Evolutionary conservation across 1,140 invertebrate genomes (phyloP), one percentile per base, ranked within the genome.

Genomic region (Coelopa frigida): DNA sequence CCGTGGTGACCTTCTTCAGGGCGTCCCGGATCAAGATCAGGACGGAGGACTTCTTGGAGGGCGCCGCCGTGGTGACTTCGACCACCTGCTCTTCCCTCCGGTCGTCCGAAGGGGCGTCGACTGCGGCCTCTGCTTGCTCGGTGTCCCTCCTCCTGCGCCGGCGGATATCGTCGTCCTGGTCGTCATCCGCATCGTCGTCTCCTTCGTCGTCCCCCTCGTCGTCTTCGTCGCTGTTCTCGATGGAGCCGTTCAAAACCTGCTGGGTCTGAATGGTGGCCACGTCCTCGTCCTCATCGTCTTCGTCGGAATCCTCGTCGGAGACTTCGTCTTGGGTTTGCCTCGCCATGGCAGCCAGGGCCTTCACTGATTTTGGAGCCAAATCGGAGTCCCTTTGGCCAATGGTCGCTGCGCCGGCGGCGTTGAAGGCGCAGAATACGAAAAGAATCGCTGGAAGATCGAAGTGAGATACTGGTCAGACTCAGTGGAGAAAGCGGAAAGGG

Each of bases 21-120:
- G 62, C 62, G 42, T 66, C 62, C 14, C 62, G 62, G 20, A 66
- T 66, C 4, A 66, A 53, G 15, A 66, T 63, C 2, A 66, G 44
- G 12, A 66, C 62, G 4, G 45, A 43, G 0, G 62, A 57, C 18
- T 66, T 66, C 1, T 57, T 54, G 1, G 53, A 44, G 10, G 60
- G 52, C 14, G 56, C 39, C 5, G 41, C 36, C 1, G 55, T 29
- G 2, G 42, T 40, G 0, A 46, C 32, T 12, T 36, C 50, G 32
- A 49, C 45, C 12, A 27, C 41, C 15, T 36, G 51, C 11, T 37
- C 40, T 4, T 55, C 53, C 20, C 33, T 41, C 10, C 51, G 53
- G n/a, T 23, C 31, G 26, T 35, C 39, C 32, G 41, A 32, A 7
- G 51, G 44, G 36, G 53, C 35, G 0, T 46, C 23, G 10, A 20